Evolutionary conservation across 2,797 vertebrate genomes (phyloP).

Genomic region (Pseudochaenichthys georgianus): DNA sequence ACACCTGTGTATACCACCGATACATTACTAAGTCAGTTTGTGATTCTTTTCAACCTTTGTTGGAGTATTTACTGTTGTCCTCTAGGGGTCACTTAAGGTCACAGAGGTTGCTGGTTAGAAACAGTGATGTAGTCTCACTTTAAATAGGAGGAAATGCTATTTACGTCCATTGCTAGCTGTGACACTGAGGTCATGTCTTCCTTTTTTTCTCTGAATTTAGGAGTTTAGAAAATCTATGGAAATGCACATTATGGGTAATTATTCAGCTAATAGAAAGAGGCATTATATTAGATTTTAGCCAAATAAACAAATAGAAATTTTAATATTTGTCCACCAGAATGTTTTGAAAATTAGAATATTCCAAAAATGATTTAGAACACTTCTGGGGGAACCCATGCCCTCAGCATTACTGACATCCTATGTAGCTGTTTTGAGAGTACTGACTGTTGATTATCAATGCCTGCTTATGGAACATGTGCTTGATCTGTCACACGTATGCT

Average conservation of each 20-base stretch:
- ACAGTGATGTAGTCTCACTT: neutral
- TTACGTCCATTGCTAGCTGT: neutral
- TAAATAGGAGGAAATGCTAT: neutral
- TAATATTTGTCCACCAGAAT: neutral
- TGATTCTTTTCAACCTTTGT: neutral
- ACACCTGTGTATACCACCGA: neutral
- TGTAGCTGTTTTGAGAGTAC: neutral
- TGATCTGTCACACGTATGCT: neutral
- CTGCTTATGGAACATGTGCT: neutral
- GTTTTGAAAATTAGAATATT: neutral
- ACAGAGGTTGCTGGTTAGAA: neutral
- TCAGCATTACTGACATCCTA: neutral
- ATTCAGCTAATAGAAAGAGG: neutral
- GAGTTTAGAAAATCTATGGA: neutral
- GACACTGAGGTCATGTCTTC: neutral
- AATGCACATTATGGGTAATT: neutral
- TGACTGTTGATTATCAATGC: neutral
- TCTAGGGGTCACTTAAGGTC: neutral
- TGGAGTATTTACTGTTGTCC: neutral
- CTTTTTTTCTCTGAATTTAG: neutral
- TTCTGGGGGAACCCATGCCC: neutral
- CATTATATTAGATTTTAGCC: neutral
- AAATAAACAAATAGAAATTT: neutral
- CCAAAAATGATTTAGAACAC: neutral
- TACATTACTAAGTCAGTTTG: neutral